Evolutionary conservation across 35 echinoderm and acorn worm species (phyloP).

Genomic region (Ptychodera flava): DNA sequence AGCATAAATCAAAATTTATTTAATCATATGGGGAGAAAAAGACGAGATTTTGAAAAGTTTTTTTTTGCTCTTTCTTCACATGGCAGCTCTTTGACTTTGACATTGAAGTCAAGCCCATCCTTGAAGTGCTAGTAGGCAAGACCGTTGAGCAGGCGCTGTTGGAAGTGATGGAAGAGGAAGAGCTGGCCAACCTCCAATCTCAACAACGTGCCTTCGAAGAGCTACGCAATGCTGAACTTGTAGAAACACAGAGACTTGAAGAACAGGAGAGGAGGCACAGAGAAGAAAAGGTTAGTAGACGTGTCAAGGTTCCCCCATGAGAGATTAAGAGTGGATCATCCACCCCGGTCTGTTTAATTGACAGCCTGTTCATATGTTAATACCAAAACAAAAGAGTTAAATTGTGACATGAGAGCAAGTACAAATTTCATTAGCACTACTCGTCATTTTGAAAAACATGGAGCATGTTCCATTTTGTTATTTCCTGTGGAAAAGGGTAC

Average conservation of each 20-base stretch:
- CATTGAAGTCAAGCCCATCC: constrained; percentile 95
- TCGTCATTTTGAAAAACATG: too few relatives aligned
- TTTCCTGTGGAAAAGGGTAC: too few relatives aligned
- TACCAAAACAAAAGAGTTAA: too few relatives aligned
- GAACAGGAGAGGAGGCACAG: constrained; percentile 96
- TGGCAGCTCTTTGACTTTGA: constrained; percentile 99
- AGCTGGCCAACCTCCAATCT: constrained; percentile 78
- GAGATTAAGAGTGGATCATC: constrained; percentile 10
- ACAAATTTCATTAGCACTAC: too few relatives aligned
- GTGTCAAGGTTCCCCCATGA: not conserved
- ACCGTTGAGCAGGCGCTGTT: constrained; percentile 94
- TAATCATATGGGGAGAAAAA: too few relatives aligned
- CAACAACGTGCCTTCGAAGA: constrained; percentile 95
- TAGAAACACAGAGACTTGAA: constrained; percentile 94
- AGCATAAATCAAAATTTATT: too few relatives aligned
- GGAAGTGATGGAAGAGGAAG: constrained; percentile 98
- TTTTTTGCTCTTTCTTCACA: too few relatives aligned
- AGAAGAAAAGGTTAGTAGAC: constrained; percentile 67
- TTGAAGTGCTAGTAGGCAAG: constrained; percentile 94
- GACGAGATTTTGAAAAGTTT: too few relatives aligned
- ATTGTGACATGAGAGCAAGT: too few relatives aligned
- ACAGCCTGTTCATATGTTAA: not conserved
- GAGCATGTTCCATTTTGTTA: too few relatives aligned
- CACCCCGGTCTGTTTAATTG: not conserved
- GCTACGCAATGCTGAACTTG: constrained; percentile 82